phyloP scores from a whole-genome alignment of 2,888 invertebrate genomes.

The Coenonympha arcania region DNA sequence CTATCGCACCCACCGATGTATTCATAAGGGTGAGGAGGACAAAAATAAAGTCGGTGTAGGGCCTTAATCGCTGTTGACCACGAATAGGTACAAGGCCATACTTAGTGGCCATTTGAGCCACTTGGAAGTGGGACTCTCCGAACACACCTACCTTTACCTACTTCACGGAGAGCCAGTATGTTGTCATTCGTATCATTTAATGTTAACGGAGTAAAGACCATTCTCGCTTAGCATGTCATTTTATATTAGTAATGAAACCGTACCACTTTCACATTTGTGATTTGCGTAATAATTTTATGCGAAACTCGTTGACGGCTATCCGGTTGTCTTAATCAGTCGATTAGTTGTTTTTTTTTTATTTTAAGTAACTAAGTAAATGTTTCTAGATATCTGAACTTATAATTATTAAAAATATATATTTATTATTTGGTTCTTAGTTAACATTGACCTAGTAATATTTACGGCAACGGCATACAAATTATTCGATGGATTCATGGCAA shows the following conservation, averaged over 20 bases:
- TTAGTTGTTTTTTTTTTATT: neutral
- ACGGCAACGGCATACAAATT: too few species aligned
- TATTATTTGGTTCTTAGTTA: too few species aligned
- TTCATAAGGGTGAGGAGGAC: too few species aligned
- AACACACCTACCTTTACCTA: neutral
- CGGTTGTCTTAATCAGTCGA: constrained; percentile 11
- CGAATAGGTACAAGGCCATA: neutral
- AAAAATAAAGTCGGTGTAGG: too few species aligned
- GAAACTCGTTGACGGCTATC: constrained; percentile 17
- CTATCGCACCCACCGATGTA: too few species aligned
- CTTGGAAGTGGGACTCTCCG: neutral
- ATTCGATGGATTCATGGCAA: too few species aligned
- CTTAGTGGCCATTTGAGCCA: neutral
- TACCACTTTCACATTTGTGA: constrained; percentile 26
- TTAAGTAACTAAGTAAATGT: neutral
- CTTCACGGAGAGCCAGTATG: neutral
- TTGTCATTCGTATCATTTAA: neutral
- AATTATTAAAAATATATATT: too few species aligned
- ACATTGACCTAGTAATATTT: too few species aligned
- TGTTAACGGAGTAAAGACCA: constrained; percentile 9
- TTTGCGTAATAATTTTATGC: constrained; percentile 23
- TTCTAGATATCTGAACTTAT: neutral
- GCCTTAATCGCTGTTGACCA: neutral
- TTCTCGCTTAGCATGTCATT: constrained; percentile 13
- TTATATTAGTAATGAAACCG: constrained; percentile 15